Conservation (phyloP, 2,797 vertebrate genomes). For the Neosilurus mollespiculum region DNA sequence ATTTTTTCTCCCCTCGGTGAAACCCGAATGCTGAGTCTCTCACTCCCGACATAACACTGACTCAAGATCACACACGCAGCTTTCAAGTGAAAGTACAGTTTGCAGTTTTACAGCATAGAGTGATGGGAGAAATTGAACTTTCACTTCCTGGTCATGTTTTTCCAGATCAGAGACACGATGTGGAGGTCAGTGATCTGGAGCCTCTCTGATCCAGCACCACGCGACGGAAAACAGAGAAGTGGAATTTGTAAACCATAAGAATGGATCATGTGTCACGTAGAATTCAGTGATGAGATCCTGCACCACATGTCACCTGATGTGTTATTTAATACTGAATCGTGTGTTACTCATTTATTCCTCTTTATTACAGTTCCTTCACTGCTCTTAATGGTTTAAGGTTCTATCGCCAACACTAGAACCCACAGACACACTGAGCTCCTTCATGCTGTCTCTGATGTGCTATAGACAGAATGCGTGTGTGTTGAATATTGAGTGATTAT, state of each 20-base stretch:
- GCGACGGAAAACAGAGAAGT: neutral
- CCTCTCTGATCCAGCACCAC: neutral
- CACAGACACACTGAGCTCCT: neutral
- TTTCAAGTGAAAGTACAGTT: neutral
- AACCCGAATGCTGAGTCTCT: neutral
- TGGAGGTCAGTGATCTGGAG: neutral
- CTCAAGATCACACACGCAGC: neutral
- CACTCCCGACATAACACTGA: neutral
- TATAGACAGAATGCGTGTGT: neutral
- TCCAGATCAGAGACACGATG: too few relatives aligned
- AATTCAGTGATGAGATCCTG: neutral
- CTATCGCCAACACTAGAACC: neutral
- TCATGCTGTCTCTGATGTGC: neutral
- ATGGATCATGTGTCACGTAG: neutral
- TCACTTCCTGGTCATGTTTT: conserved; percentile 1
- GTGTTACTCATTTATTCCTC: neutral
- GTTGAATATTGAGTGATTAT: neutral
- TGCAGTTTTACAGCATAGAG: neutral
- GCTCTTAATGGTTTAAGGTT: neutral
- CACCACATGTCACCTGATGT: neutral
- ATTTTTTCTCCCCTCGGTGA: neutral
- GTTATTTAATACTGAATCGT: neutral
- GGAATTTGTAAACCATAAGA: neutral
- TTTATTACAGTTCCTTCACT: neutral
- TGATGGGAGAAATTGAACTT: neutral